Evolutionary conservation across 2,113 vertebrate species (phyloP), one percentile per base, ranked within the genome.

Genomic region (Pelmatolapia mariae): DNA sequence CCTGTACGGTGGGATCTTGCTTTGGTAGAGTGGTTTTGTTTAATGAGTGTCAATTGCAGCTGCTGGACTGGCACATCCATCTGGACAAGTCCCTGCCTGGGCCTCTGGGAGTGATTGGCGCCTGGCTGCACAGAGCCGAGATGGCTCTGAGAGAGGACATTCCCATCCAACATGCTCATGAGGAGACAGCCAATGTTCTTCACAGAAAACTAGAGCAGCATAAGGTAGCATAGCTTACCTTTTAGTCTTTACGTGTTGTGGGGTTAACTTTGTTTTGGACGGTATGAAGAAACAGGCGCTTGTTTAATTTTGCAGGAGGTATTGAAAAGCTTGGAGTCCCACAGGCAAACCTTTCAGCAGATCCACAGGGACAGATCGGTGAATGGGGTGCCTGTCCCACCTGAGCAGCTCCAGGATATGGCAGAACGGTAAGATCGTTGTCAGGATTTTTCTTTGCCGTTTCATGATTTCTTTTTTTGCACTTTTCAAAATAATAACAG

Each of bases 321-420:
- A 36, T 95, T 99, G 89, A 98, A 97, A 95, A 98, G 97, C 93
- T 88, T 98, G 95, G 98, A 99, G 89, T 97, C 96, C 56, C 98
- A 99, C 96, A 97, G 96, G 89, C 98, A 97, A 93, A 96, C 98
- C n/a, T 99, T 99, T 94, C 97, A 97, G 85, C 98, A 99, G 96
- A 99, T 99, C 95, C 98, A 98, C 95, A 94, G 95, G 89, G 97
- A 98, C 95, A 95, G 97, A 86, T 97, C 97, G 83, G 98, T 99
- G 83, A 99, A 99, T n/a, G 98, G 98, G 16, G 98, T 99, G 5
- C 98, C 98, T 4, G 96, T 99, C 79, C 99, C 98, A 40, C 87
- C 96, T 10, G 99, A 99, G n/a, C 99, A 99, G 87, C 96, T 99
- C 86, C 98, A 99, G 78, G 99, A 99, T 92, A 98, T 99, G 97